These are phyloP conservation scores for Cremastinae sp. DNA, from an alignment of 2,888 invertebrate genomes.

Conservation along the genomic window DNA sequence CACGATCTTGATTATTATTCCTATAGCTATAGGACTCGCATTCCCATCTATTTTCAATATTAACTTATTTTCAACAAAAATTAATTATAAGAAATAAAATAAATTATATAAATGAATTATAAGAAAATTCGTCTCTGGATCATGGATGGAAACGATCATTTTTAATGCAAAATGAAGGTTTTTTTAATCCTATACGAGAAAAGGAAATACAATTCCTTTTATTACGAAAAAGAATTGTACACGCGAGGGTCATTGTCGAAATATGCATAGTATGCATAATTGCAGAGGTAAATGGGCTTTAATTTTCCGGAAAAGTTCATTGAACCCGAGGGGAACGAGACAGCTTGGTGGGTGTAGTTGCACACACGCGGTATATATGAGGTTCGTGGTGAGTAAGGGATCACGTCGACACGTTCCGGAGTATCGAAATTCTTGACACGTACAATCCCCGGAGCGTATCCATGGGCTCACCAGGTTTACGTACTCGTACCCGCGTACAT, in stretches of 20 bases:
- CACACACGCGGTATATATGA: constrained; percentile 27
- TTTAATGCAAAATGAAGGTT: no score
- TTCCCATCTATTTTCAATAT: no score
- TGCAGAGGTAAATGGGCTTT: neutral
- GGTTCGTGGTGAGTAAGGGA: constrained; percentile 21
- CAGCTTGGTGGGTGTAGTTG: constrained; percentile 37
- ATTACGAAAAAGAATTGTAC: no score
- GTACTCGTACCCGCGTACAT: constrained; percentile 45
- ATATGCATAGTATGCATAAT: neutral
- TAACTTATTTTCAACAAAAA: no score
- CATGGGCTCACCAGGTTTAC: constrained; percentile 30
- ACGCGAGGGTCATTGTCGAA: no score
- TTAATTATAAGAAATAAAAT: no score
- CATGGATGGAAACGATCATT: no score
- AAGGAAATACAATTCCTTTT: no score
- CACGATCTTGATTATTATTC: constrained; percentile 11
- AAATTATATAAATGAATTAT: no score
- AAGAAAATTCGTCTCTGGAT: no score
- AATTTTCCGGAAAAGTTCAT: constrained; percentile 45
- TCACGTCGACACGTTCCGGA: constrained; percentile 50
- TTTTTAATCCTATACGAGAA: no score
- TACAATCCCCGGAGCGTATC: constrained; percentile 47
- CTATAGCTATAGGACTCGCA: no score
- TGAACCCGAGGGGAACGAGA: constrained; percentile 30
- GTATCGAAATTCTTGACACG: constrained; percentile 59